Evolutionary conservation across 2,888 invertebrate genomes (phyloP).

Genomic region (Drosophila phalerata): DNA sequence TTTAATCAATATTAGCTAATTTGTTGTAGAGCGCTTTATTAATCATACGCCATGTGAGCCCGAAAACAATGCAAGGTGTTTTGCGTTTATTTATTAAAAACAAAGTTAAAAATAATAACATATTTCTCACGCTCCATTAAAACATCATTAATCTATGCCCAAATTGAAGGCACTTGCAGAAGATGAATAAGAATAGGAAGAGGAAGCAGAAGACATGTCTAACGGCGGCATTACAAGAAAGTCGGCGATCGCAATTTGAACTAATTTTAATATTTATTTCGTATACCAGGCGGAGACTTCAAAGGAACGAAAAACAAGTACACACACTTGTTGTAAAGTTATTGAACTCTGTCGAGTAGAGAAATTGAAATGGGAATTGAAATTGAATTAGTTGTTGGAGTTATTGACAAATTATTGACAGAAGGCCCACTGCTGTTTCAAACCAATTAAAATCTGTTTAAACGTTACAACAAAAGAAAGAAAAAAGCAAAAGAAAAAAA

Average conservation of each 20-base stretch:
- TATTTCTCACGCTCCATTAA: slow-evolving; percentile 79
- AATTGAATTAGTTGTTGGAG: slow-evolving; percentile 43
- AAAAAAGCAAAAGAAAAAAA: slow-evolving; percentile 3
- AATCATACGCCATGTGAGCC: slow-evolving; percentile 62
- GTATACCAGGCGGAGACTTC: slow-evolving; percentile 49
- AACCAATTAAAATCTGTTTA: slow-evolving; percentile 78
- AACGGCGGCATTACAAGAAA: slow-evolving; percentile 61
- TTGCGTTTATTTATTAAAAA: slow-evolving; percentile 51
- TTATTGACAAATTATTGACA: slow-evolving; percentile 75
- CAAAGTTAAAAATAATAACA: slow-evolving; percentile 15
- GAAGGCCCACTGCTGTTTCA: slow-evolving; percentile 74
- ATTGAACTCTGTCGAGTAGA: slow-evolving; percentile 39
- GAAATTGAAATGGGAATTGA: slow-evolving; percentile 55
- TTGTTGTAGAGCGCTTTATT: slow-evolving; percentile 46
- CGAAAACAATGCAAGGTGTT: slow-evolving; percentile 57
- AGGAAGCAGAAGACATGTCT: slow-evolving; percentile 25
- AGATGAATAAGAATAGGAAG: slow-evolving; percentile 16
- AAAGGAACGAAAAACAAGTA: slow-evolving; percentile 60
- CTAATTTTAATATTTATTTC: slow-evolving; percentile 67
- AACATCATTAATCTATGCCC: slow-evolving; percentile 70
- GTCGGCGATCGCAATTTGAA: slow-evolving; percentile 49
- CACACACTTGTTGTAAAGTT: slow-evolving; percentile 59
- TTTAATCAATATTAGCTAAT: slow-evolving; percentile 50
- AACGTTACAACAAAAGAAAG: slow-evolving; percentile 46
- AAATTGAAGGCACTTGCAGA: slow-evolving; percentile 31